These are phyloP conservation scores for Peribatodes rhomboidaria DNA, from an alignment of 2,888 invertebrate species.

Conservation along the genomic window DNA sequence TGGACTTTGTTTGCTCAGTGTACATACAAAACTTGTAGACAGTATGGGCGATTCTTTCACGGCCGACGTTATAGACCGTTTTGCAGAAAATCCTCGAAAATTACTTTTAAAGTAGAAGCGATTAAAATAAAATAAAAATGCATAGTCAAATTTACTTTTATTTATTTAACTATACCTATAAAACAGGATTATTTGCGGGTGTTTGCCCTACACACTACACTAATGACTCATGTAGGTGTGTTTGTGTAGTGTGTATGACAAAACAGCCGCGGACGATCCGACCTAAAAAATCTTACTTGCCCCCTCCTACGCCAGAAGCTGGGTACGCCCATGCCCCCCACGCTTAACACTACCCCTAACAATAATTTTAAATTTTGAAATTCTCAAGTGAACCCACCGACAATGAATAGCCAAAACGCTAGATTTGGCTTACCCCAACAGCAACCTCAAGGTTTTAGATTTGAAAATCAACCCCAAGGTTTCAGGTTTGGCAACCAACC, in stretches of 20 bases:
- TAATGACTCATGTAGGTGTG: background rate
- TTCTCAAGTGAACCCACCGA: too few species aligned
- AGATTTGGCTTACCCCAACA: too few species aligned
- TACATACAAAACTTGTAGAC: slow-evolving; percentile 24
- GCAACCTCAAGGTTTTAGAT: too few species aligned
- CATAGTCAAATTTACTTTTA: slow-evolving; percentile 13
- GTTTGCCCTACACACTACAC: background rate
- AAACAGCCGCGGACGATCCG: slow-evolving; percentile 1
- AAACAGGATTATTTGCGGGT: background rate
- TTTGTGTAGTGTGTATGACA: slow-evolving; percentile 5
- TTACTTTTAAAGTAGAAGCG: slow-evolving; percentile 13
- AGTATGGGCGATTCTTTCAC: slow-evolving; percentile 29
- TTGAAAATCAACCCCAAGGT: too few species aligned
- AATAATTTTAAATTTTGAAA: too few species aligned
- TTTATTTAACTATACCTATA: background rate
- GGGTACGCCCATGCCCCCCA: too few species aligned
- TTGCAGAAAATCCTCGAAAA: slow-evolving; percentile 16
- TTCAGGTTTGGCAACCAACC: too few species aligned
- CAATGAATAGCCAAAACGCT: too few species aligned
- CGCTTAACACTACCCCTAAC: too few species aligned
- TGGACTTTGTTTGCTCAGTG: slow-evolving; percentile 21
- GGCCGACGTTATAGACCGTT: slow-evolving; percentile 17
- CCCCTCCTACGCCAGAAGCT: too few species aligned
- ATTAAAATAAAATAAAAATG: slow-evolving; percentile 12
- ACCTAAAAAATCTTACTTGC: background rate